Conservation (phyloP, 2,888 invertebrate genomes). For the Pelosia muscerda region DNA sequence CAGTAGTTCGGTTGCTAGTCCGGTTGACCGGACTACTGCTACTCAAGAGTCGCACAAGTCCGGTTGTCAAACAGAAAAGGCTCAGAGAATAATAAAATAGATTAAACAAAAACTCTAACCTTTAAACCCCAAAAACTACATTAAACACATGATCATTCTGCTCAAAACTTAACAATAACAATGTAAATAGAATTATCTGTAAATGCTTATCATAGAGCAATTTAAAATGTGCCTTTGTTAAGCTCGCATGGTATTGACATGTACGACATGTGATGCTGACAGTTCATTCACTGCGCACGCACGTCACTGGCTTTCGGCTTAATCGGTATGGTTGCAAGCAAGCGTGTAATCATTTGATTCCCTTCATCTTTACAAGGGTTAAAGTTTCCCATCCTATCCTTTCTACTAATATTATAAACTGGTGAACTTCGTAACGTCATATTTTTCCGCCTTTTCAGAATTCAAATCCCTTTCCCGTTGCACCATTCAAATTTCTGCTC, state of each 20-base stretch:
- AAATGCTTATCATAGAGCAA: not conserved
- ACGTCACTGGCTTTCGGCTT: not conserved
- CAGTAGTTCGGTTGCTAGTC: no score
- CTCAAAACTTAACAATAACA: not conserved
- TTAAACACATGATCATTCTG: not conserved
- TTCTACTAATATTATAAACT: no score
- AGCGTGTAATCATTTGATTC: not conserved
- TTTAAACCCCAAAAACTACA: not conserved
- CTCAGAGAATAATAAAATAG: no score
- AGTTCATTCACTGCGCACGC: not conserved
- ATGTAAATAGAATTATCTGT: not conserved
- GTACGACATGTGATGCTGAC: not conserved
- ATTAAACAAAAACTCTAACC: not conserved
- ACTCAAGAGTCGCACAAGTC: no score
- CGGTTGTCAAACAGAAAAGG: no score
- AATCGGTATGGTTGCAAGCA: not conserved
- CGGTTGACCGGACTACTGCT: no score
- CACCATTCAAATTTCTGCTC: no score
- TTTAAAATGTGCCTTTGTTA: not conserved
- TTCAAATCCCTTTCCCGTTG: no score
- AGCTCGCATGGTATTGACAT: slow-evolving; percentile 2
- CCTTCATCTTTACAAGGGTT: not conserved
- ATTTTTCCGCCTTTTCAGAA: no score
- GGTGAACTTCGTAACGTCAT: no score
- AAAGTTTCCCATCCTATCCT: no score